Conservation (phyloP, 2,113 vertebrate genomes). For the Leuciscus idus region DNA sequence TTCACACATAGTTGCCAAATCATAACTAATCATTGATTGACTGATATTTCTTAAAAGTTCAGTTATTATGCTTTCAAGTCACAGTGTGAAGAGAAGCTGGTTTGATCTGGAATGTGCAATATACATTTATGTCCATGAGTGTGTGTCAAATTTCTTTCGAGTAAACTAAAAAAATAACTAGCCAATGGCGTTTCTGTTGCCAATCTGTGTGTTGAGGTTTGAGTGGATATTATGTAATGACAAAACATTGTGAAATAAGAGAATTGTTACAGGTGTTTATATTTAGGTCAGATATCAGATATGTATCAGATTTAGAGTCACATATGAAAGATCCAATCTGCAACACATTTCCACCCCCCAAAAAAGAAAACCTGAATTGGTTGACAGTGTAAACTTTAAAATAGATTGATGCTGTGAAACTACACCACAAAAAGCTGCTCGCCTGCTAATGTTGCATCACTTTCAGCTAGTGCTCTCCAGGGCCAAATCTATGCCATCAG, state of each 20-base stretch:
- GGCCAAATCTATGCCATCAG: conserved; percentile 43
- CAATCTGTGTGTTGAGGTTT: too few relatives aligned
- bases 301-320: not conserved
- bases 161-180: too few relatives aligned
- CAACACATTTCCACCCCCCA: not conserved
- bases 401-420: conserved; percentile 38
- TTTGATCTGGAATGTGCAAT: not conserved
- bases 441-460: conserved; percentile 39
- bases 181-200: too few relatives aligned
- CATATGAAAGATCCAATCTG: not conserved
- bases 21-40: not conserved
- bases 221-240: not conserved
- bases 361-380: not conserved
- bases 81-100: not conserved
- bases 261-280: not conserved
- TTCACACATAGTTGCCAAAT: not conserved
- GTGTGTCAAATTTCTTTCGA: too few relatives aligned
- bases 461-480: conserved; percentile 43
- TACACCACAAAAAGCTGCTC: conserved; percentile 27
- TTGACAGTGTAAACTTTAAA: conserved; percentile 18
- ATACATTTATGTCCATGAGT: too few relatives aligned
- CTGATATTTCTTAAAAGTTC: not conserved
- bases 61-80: not conserved
- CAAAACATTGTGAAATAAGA: not conserved
- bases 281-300: not conserved